Evolutionary conservation across 2,797 vertebrate species (phyloP).

Genomic region (Muscicapa striata): DNA sequence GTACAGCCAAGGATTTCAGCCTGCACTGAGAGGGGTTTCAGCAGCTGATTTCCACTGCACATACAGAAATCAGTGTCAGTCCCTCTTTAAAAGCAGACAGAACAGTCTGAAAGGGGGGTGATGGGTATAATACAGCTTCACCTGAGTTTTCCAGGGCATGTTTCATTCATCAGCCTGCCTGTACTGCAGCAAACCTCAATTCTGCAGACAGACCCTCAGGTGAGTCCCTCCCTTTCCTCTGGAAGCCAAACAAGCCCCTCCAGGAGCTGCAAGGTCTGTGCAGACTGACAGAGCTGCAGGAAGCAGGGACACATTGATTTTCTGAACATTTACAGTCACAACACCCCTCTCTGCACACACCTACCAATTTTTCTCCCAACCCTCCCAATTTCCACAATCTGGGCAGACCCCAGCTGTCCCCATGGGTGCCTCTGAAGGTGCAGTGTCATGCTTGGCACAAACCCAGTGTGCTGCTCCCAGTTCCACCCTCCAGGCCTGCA

Average conservation of each 20-base stretch:
- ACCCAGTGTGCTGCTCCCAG: background rate
- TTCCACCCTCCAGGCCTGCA: background rate
- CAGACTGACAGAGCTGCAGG: background rate
- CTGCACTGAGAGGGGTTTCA: background rate
- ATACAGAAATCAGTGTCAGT: background rate
- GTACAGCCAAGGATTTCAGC: background rate
- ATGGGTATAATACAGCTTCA: background rate
- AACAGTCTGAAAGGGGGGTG: background rate
- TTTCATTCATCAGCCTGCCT: conserved; percentile 6
- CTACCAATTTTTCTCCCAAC: background rate
- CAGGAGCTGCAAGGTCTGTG: background rate
- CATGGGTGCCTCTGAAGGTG: background rate
- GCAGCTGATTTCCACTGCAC: background rate
- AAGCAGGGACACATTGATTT: background rate
- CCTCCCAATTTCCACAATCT: background rate
- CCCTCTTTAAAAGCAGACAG: background rate
- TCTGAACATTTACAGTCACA: background rate
- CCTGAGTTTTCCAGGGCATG: background rate
- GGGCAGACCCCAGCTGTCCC: background rate
- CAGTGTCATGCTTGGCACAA: background rate
- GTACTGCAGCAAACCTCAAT: background rate
- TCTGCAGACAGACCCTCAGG: background rate
- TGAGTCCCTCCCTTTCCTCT: background rate
- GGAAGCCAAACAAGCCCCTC: background rate
- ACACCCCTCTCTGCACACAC: background rate